Base-by-base conservation (phyloP, 2,113 vertebrate genomes). In the Daubentonia madagascariensis region DNA sequence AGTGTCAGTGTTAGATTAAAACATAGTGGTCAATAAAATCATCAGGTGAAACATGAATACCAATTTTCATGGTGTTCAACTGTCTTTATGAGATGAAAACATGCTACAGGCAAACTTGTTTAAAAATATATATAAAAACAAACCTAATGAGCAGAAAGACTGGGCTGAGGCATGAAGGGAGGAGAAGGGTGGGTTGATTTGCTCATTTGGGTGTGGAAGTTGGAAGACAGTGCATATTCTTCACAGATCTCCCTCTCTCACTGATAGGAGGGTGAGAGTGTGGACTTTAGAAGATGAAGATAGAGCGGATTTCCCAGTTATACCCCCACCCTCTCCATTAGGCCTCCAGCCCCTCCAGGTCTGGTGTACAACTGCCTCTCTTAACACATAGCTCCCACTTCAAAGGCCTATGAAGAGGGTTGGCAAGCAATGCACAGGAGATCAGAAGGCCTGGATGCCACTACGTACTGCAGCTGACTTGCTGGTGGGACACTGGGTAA, bases 251-350 rank as follows among this genome's bases (percentile, higher is more conserved):
- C 7, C 20, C 52, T 68, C 11, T 70, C n/a, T 37, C 43, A 1
- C 32, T 8, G 22, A 85, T 6, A 52, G 61, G 32, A 83, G 22
- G 18, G 18, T 18, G 25, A 67, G 17, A 10, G 7, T 5, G 18
- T 22, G 13, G 22, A 48, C 52, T 45, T 75, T 12, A 61, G 8
- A 73, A 59, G 5, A 12, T 0, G 14, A n/a, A 79, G 67, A 37
- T 1, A 12, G 48, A 22, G 14, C 22, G 43, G n/a, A 22, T 35
- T 4, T 81, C 7, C 18, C 23, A 5, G 43, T 13, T 35, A 0
- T 4, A 0, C 0, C 14, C 1, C 25, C 28, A 20, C 4, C 12
- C 7, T 4, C 20, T 16, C 23, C n/a, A 4, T 0, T 5, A 67
- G 1, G 1, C 4, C 37, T 48, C 22, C 3, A 22, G 13, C 1